phyloP scores from a whole-genome alignment of 2,797 vertebrate species.

The Echiichthys vipera region DNA sequence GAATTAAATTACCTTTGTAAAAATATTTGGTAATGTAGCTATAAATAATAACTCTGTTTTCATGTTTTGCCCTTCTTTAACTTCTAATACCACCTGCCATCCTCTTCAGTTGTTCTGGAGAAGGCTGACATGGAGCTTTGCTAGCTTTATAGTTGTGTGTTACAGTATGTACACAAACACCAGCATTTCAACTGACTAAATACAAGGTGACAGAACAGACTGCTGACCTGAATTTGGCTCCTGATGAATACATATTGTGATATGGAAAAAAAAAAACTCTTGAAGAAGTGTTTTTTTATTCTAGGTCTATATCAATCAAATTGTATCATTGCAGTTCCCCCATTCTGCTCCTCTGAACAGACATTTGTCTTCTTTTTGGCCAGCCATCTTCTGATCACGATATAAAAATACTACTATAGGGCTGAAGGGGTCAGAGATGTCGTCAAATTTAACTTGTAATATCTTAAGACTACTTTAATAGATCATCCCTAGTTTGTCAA shows the following conservation, averaged over 20 bases:
- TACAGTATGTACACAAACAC: slow-evolving; percentile 56
- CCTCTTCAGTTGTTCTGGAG: slow-evolving; percentile 9
- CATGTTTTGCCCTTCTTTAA: slow-evolving; percentile 4
- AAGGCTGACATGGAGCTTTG: slow-evolving; percentile 34
- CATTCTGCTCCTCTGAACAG: slow-evolving; percentile 12
- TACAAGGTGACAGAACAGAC: slow-evolving; percentile 60
- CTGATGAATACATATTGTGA: slow-evolving; percentile 66
- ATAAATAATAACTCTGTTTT: neutral
- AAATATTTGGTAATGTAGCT: neutral
- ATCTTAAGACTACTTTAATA: neutral
- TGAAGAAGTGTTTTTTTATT: slow-evolving; percentile 27
- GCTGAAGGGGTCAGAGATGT: slow-evolving; percentile 8
- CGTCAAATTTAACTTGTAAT: neutral
- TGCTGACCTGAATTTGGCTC: slow-evolving; percentile 67
- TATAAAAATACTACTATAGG: neutral
- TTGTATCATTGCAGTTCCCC: slow-evolving; percentile 15
- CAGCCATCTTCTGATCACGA: slow-evolving; percentile 13
- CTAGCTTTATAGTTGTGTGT: slow-evolving; percentile 28
- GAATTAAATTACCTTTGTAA: no score
- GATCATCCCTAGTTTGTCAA: neutral
- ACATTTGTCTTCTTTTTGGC: slow-evolving; percentile 24
- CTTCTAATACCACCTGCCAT: slow-evolving; percentile 8
- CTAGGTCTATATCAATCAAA: slow-evolving; percentile 36
- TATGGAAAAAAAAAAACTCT: slow-evolving; percentile 39
- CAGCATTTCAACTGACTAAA: slow-evolving; percentile 55